These are phyloP conservation scores for Drosophila infuscata DNA, from an alignment of 2,888 invertebrate species.

Conservation along the genomic window DNA sequence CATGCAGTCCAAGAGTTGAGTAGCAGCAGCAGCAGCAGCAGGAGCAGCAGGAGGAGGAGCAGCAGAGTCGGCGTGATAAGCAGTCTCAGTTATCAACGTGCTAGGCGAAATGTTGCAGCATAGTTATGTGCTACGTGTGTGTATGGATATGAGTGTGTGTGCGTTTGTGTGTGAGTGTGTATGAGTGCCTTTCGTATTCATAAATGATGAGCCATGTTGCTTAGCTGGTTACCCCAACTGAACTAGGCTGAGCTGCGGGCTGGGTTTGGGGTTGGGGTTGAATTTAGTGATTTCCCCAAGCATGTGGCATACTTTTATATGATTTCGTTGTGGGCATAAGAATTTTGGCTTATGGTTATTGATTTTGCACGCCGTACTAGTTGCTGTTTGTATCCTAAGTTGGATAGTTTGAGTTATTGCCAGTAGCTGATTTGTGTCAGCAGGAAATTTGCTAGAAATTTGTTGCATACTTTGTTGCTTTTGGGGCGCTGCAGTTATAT, in stretches of 20 bases:
- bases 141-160: conserved; percentile 11
- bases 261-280: conserved; percentile 9
- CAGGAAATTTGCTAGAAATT: conserved; percentile 47
- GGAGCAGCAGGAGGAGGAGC: conserved; percentile 22
- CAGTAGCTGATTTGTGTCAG: conserved; percentile 63
- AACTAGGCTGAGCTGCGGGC: conserved; percentile 6
- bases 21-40: not conserved
- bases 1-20: conserved; percentile 53
- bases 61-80: conserved; percentile 60
- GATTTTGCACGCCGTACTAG: conserved; percentile 52
- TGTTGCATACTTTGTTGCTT: conserved; percentile 50
- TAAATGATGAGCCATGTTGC: conserved; percentile 69
- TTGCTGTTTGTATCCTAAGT: conserved; percentile 8
- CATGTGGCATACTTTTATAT: conserved; percentile 74
- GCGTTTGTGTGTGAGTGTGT: conserved; percentile 11
- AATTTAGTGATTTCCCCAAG: conserved; percentile 79
- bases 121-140: conserved; percentile 31
- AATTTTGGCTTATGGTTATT: conserved; percentile 73
- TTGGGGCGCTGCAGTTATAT: conserved; percentile 9
- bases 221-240: conserved; percentile 20
- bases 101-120: conserved; percentile 36
- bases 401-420: conserved; percentile 56
- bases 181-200: conserved; percentile 40
- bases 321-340: conserved; percentile 66
- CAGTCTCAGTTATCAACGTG: conserved; percentile 75